Base-by-base conservation (phyloP, 1,140 invertebrate genomes). In the Melitaea cinxia region DNA sequence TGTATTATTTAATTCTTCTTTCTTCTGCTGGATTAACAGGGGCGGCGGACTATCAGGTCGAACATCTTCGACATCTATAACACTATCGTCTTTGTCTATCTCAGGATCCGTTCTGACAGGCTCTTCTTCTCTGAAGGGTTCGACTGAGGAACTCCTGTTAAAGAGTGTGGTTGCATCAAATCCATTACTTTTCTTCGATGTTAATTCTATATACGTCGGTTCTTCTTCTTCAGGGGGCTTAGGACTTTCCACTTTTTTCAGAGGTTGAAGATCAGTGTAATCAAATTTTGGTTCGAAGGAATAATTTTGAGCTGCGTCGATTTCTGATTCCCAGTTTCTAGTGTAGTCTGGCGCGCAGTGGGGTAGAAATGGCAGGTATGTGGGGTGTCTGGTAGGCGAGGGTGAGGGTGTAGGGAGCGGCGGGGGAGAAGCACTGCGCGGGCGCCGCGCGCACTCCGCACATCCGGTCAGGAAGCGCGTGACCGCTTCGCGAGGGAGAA, bases 381-480 rank as follows among this genome's bases (percentile, higher is more conserved):
- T 72, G 21, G 85, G 83, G 68, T 92, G 90, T 68, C 92, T 82
- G 14, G 92, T 92, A 10, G 92, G 91, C 26, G 91, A 93, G 6
- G 92, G 92, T 21, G 92, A 92, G 5, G 92, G 92, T 0, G 92
- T 92, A 3, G 92, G 92, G 1, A 92, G 80, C 0, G 92, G 91
- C 0, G 87, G 81, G 33, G 94, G 94, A 45, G 95, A 95, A 1
- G 94, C 93, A 54, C 96, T 94, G 71, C 96, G 94, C 70, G 97
- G 96, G 61, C 96, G 94, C 78, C 97, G 95, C 80, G 98, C 97
- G 85, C 97, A 98, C 82, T 98, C 97, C n/a, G 96, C 95, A 87
- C 97, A 98, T 66, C 97, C 96, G 75, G 98, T 94, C 24, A 99
- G 94, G 89, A 98, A 99, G 72, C 96, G 94, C 39, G 98, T 99